Evolutionary conservation across 2,888 invertebrate genomes (phyloP), one percentile per base, ranked within the genome.

Genomic region (Dryadula phaetusa): DNA sequence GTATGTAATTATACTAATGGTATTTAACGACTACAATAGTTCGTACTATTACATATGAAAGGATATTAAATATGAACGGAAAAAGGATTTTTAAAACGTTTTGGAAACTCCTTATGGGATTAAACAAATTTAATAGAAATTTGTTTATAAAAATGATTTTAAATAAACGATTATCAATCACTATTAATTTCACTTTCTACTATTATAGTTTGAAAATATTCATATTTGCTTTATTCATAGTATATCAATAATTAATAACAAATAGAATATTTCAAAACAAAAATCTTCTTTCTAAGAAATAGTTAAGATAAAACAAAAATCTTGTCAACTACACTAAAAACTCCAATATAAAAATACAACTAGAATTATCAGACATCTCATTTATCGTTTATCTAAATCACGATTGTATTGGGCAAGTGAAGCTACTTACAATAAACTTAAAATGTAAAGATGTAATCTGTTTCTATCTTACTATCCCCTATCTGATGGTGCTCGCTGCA

Each of bases 361-460:
- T 42, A 25, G 20, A 60, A 54, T 64, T 37, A 63, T 62, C 56
- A 46, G 62, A 70, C 56, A 61, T 69, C 66, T 69, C 63, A 66
- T 66, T 69, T 64, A 71, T 66, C 66, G 64, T 66, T 66, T 64
- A 71, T 71, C 71, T 64, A 64, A 62, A 69, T 71, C 71, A 69
- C 66, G 71, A 69, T 69, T 61, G 66, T 69, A 71, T 71, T 69
- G 69, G 64, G 69, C 69, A 71, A 71, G 69, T 66, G 70, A 64
- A 58, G 71, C 69, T 69, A 71, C 70, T 71, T 71, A 71, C 71
- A 71, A 71, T 71, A 70, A 69, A 69, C 64, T 72, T 66, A 62
- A 72, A 63, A 72, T 67, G 70, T 70, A 70, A 56, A 72, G 69
- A 69, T 69, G 66, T 64, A 67, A 66, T 70, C 69, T 64, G 62